Evolutionary conservation across 1,140 invertebrate species (phyloP), one percentile per base, ranked within the genome.

Genomic region (Venturia canescens): DNA sequence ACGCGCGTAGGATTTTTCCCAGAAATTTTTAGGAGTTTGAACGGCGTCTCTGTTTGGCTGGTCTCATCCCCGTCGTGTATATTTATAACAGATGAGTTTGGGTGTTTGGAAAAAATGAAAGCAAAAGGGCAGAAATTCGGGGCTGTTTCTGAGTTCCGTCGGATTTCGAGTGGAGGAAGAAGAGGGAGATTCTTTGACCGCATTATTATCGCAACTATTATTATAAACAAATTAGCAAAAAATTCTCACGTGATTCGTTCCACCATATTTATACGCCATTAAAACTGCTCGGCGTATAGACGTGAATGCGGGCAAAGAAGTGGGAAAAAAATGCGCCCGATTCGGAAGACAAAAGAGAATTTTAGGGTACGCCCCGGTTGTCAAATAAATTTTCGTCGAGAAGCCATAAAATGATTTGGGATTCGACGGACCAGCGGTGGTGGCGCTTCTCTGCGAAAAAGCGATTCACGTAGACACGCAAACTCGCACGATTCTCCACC

Each of bases 371-470:
- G 72, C 48, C 72, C 72, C 50, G 50, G 72, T 75, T 75, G 72
- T 75, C 72, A 75, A 31, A 75, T 75, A 75, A 75, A 75, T 75
- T 60, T 29, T 75, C 72, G 72, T 75, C 26, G 72, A 31, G 50
- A 75, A 75, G 72, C 72, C 72, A 27, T 75, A 27, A 75, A 75
- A 75, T 75, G 7, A 26, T 75, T 23, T 74, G 26, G 23, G 23
- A n/a, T 53, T 53, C 48, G 31, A 7, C 7, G 31, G 31, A 34
- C 31, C 31, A 3, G 31, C 31, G 7, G 31, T 34, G 16, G 21
- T 71, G 75, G 75, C 75, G 57, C 38, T 29, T 29, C 23, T 3
- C 34, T 38, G n/a, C n/a, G n/a, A 31, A 31, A 69, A 31, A 27
- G 31, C 3, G 31, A 34, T 34, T 34, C 31, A 34, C 31, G 31